A percentile compares a stretch with the other conserved stretches of the same genome.
phyloP scores from a whole-genome alignment of 2,113 vertebrate species.

The Microcebus ravelobensis region DNA sequence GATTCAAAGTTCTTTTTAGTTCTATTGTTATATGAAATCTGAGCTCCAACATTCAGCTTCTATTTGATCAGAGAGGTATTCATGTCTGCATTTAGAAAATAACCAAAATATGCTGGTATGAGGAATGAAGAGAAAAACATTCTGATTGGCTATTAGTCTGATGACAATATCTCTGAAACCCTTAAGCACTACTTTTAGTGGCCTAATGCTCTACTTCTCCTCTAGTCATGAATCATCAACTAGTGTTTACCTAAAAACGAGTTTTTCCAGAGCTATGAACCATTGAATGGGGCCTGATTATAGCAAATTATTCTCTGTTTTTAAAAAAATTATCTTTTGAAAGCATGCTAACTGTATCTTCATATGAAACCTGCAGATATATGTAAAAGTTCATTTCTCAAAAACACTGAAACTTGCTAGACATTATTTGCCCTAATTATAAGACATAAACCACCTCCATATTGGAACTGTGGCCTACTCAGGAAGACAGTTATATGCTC shows the following conservation, averaged over 20 bases:
- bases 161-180: not conserved
- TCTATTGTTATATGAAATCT: not conserved
- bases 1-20: not conserved
- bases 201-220: not conserved
- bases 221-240: not conserved
- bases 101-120: not conserved
- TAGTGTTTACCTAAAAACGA: not conserved
- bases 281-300: conserved; percentile 41
- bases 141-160: not conserved
- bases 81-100: conserved; percentile 26
- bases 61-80: not conserved
- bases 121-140: not conserved
- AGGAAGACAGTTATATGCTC: not conserved
- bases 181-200: conserved; percentile 39
- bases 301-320: conserved; percentile 59
- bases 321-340: not conserved
- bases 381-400: not conserved
- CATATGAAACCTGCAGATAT: not conserved
- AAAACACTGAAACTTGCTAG: not conserved
- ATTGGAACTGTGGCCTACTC: not conserved
- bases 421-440: not conserved
- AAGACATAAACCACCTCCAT: not conserved
- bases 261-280: conserved; percentile 27
- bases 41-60: not conserved
- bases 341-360: conserved; percentile 13